These are phyloP conservation scores for Microtus pennsylvanicus DNA, from an alignment of 2,113 vertebrate species.

Conservation along the genomic window DNA sequence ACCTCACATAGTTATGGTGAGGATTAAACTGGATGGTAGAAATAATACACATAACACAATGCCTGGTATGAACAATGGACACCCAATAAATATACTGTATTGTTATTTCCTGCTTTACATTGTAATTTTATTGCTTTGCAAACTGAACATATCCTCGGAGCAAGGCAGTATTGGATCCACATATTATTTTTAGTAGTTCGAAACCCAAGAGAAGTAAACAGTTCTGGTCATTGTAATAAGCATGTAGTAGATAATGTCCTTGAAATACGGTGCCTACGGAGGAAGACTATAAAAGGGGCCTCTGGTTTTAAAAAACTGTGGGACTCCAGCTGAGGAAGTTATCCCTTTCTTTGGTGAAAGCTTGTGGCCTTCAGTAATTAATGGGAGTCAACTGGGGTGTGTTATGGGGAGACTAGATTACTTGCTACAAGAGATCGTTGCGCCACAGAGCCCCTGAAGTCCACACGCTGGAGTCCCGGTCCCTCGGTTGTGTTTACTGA, in stretches of 20 bases:
- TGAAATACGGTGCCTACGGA: not conserved
- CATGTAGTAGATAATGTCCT: not conserved
- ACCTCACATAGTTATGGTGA: slow-evolving; percentile 2
- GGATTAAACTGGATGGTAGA: slow-evolving; percentile 42
- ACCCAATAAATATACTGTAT: not conserved
- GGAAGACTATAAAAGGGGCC: not conserved
- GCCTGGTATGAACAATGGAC: not conserved
- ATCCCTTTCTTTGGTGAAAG: slow-evolving; percentile 28
- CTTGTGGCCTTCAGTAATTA: not conserved
- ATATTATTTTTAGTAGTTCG: not conserved
- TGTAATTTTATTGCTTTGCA: slow-evolving; percentile 3
- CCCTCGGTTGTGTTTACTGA: not conserved
- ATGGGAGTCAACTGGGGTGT: not conserved
- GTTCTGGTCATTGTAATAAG: not conserved
- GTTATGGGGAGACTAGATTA: not conserved
- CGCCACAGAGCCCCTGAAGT: not conserved
- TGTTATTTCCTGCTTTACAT: slow-evolving; percentile 22
- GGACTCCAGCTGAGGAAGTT: not conserved
- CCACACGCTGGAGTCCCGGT: not conserved
- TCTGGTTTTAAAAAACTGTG: slow-evolving; percentile 2
- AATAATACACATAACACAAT: slow-evolving; percentile 43
- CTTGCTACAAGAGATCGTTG: not conserved
- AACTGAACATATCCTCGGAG: not conserved
- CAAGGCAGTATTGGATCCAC: not conserved
- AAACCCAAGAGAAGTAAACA: not conserved